phyloP scores from a whole-genome alignment of 2,888 invertebrate genomes.

The Trichacis sp. region DNA sequence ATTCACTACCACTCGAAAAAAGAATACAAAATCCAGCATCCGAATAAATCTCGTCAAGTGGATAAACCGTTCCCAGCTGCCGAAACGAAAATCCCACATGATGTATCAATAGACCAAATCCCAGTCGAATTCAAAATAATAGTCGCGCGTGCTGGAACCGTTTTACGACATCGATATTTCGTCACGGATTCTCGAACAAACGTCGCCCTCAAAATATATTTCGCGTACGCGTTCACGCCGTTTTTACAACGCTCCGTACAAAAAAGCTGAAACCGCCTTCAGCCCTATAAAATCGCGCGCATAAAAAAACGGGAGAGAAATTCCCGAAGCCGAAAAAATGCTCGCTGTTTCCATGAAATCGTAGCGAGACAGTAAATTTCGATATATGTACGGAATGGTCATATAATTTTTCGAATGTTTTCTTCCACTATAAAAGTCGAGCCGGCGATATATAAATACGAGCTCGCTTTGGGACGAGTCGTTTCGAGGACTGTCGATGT shows the following conservation, averaged over 20 bases:
- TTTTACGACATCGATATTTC: conserved; percentile 39
- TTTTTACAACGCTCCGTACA: conserved; percentile 39
- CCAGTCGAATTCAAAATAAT: conserved; percentile 42
- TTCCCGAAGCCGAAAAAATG: conserved; percentile 3
- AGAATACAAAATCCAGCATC: no score
- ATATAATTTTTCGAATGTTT: conserved; percentile 3
- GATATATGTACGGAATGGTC: neutral
- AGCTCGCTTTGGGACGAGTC: conserved; percentile 37
- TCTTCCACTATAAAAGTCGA: neutral
- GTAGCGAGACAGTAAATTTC: neutral
- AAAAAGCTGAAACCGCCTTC: conserved; percentile 16
- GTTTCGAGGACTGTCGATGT: conserved; percentile 48
- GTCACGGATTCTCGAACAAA: conserved; percentile 31
- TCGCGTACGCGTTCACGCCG: conserved; percentile 29
- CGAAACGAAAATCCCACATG: conserved; percentile 33
- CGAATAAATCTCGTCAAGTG: no score
- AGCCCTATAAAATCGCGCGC: conserved; percentile 5
- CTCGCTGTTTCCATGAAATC: neutral
- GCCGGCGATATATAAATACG: conserved; percentile 26
- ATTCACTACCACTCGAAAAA: no score
- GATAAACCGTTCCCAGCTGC: neutral
- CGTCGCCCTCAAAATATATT: conserved; percentile 27
- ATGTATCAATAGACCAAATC: conserved; percentile 43
- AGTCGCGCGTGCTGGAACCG: conserved; percentile 40
- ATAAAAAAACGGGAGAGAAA: conserved; percentile 2